phyloP scores from a whole-genome alignment of 2,113 vertebrate species.

The Rutilus rutilus region DNA sequence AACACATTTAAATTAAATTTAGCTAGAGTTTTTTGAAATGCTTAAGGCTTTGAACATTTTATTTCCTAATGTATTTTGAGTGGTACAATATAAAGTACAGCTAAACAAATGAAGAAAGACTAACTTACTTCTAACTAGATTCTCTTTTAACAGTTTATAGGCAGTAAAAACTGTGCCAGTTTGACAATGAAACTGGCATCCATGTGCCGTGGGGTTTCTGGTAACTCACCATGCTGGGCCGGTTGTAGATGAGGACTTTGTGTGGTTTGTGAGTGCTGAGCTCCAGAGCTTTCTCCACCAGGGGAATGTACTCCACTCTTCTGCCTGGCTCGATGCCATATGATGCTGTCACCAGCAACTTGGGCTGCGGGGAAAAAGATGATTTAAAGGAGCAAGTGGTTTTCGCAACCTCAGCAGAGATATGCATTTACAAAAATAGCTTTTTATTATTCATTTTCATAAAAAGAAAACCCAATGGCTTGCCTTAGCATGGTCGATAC shows the following conservation, averaged over 20 bases:
- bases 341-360: conserved; percentile 89
- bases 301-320: conserved; percentile 87
- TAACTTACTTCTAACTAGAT: not conserved
- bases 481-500: conserved; percentile 95
- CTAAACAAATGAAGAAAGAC: not conserved
- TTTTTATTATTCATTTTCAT: not conserved
- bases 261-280: conserved; percentile 81
- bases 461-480: conserved; percentile 25
- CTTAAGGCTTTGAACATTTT: not conserved
- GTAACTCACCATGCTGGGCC: conserved; percentile 85
- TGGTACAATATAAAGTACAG: not conserved
- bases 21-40: not conserved
- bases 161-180: not conserved
- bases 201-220: not conserved
- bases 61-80: not conserved
- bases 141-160: not conserved
- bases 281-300: conserved; percentile 88
- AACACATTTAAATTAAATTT: not conserved
- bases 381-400: not conserved
- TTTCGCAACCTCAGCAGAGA: not conserved
- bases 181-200: not conserved
- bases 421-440: not conserved
- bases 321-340: conserved; percentile 94
- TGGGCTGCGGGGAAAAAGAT: conserved; percentile 81
- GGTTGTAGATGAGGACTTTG: conserved; percentile 89